Conservation (phyloP, 2,888 invertebrate genomes). For the Scaptomyza parva region DNA sequence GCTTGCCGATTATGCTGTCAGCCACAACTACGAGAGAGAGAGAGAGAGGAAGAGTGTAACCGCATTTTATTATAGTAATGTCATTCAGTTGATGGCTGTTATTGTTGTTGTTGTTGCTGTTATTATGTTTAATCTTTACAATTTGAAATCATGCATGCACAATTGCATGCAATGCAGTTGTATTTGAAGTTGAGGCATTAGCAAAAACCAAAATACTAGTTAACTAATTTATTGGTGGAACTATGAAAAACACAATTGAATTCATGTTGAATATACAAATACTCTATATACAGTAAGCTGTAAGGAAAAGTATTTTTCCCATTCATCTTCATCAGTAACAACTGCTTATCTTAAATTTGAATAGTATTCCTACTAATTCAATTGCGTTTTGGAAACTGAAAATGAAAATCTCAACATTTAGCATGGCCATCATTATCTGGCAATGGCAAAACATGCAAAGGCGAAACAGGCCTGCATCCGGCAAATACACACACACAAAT, state of each 20-base stretch:
- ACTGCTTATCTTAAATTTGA: background rate
- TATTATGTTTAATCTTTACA: constrained; percentile 42
- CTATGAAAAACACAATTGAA: no score
- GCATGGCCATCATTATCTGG: constrained; percentile 61
- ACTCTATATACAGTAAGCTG: no score
- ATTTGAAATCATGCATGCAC: constrained; percentile 28
- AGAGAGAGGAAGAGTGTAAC: constrained; percentile 36
- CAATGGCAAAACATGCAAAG: constrained; percentile 40
- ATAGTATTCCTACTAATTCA: constrained; percentile 9
- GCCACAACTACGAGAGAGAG: no score
- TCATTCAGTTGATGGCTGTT: constrained; percentile 32
- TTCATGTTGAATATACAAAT: no score
- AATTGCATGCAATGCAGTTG: constrained; percentile 39
- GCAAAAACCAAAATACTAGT: constrained; percentile 15
- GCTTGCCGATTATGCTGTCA: constrained; percentile 67
- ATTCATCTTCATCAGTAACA: background rate
- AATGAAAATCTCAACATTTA: constrained; percentile 47
- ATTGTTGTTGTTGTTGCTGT: constrained; percentile 16
- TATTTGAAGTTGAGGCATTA: constrained; percentile 6
- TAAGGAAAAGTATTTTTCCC: no score
- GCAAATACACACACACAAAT: constrained; percentile 57
- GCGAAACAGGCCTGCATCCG: constrained; percentile 54
- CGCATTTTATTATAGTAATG: constrained; percentile 53
- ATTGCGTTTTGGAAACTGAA: constrained; percentile 49
- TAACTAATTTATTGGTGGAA: constrained; percentile 24